Evolutionary conservation across 2,888 invertebrate species (phyloP).

Genomic region (Laspeyria flexula): DNA sequence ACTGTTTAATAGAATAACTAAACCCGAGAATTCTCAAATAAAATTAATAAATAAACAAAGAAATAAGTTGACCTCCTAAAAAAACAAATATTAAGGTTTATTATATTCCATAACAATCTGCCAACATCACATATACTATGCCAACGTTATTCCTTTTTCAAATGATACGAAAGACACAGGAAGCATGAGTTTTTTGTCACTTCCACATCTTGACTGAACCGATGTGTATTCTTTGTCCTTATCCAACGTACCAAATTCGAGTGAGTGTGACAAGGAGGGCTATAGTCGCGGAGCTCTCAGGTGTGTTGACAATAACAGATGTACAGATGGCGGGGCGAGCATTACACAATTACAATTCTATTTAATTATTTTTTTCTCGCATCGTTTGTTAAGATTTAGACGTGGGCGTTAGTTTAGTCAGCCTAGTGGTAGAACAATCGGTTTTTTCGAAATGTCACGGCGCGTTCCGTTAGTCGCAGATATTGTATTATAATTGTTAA

Average conservation of each 20-base stretch:
- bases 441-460: conserved; percentile 70
- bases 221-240: conserved; percentile 57
- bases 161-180: conserved; percentile 86
- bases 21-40: too few relatives aligned
- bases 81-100: too few relatives aligned
- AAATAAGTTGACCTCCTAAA: too few relatives aligned
- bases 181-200: conserved; percentile 85
- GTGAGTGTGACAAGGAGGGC: conserved; percentile 51
- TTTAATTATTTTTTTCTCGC: conserved; percentile 81
- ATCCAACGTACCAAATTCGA: conserved; percentile 34
- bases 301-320: conserved; percentile 86
- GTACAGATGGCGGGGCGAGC: conserved; percentile 77
- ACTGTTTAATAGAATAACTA: too few relatives aligned
- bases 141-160: conserved; percentile 80
- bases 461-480: conserved; percentile 63
- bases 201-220: conserved; percentile 75
- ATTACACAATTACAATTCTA: conserved; percentile 85
- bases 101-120: conserved; percentile 42
- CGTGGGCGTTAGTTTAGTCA: conserved; percentile 71
- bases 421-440: conserved; percentile 68
- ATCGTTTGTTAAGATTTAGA: conserved; percentile 65
- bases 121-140: conserved; percentile 52
- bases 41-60: too few relatives aligned
- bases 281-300: conserved; percentile 64
- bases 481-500: conserved; percentile 70